phyloP scores from a whole-genome alignment of 2,888 invertebrate genomes.

The Tryphoninae sp. region DNA sequence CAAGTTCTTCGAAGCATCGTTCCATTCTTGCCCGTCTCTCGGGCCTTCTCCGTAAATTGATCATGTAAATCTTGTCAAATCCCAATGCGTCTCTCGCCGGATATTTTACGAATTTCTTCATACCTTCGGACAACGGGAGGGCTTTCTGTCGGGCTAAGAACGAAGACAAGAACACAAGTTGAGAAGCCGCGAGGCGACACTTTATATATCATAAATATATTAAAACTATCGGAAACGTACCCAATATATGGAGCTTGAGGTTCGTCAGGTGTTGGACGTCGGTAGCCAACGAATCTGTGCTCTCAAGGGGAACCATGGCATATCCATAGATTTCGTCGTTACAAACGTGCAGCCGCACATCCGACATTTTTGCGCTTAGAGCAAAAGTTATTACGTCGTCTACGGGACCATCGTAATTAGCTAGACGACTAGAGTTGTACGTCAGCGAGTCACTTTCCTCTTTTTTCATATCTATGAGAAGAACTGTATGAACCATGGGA shows the following conservation, averaged over 20 bases:
- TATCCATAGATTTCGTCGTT: constrained; percentile 93
- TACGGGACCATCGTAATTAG: constrained; percentile 88
- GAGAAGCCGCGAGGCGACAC: no score
- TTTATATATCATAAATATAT: no score
- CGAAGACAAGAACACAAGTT: background rate
- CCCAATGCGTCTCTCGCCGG: constrained; percentile 85
- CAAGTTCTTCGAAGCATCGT: constrained; percentile 89
- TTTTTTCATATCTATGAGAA: constrained; percentile 89
- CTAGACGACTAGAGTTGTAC: constrained; percentile 86
- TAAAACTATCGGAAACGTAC: constrained; percentile 79
- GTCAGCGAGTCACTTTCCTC: constrained; percentile 86
- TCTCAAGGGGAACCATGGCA: constrained; percentile 90
- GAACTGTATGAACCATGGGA: constrained; percentile 95
- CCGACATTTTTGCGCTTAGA: constrained; percentile 87
- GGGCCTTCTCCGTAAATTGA: constrained; percentile 92
- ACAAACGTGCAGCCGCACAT: constrained; percentile 88
- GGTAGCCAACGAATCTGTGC: constrained; percentile 84
- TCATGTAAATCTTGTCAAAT: constrained; percentile 93
- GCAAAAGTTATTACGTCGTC: constrained; percentile 98
- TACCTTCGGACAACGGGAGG: constrained; percentile 74
- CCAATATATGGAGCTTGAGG: constrained; percentile 88
- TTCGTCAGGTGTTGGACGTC: constrained; percentile 89
- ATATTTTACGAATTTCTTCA: constrained; percentile 76
- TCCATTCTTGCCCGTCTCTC: constrained; percentile 92
- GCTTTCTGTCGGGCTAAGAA: constrained; percentile 75